A percentile compares a stretch with the other conserved stretches of the same genome.
phyloP scores from a whole-genome alignment of 2,113 vertebrate genomes.

The Excalfactoria chinensis region DNA sequence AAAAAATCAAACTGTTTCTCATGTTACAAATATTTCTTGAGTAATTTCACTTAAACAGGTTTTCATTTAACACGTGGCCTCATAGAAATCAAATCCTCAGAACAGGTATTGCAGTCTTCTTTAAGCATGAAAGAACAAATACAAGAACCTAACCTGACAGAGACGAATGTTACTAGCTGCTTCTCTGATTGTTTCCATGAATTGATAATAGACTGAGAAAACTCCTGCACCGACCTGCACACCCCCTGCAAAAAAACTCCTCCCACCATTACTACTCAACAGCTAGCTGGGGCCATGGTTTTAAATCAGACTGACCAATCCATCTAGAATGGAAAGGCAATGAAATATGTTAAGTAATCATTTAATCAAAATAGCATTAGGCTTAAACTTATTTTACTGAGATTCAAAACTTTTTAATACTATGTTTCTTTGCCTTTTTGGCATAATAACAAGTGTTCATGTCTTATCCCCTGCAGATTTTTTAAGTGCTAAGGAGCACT shows the following conservation, averaged over 20 bases:
- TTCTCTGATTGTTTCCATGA: neutral
- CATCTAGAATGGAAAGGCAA: neutral
- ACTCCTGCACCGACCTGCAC: neutral
- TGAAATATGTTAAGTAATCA: neutral
- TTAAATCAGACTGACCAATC: neutral
- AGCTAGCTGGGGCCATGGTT: neutral
- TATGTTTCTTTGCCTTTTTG: neutral
- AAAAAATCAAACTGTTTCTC: neutral
- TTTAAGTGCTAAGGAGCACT: neutral
- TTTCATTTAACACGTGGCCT: neutral
- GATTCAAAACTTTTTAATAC: neutral
- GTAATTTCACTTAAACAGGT: neutral
- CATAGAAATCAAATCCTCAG: neutral
- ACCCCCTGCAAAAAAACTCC: neutral
- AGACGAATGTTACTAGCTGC: neutral
- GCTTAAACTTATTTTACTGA: neutral
- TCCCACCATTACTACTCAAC: neutral
- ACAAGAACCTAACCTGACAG: neutral
- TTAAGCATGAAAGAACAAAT: no score
- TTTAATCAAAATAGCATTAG: neutral
- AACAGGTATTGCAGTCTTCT: neutral
- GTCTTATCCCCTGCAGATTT: neutral
- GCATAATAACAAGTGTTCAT: neutral
- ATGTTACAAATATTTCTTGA: neutral
- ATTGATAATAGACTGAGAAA: accelerated